Evolutionary conservation across 2,113 vertebrate species (phyloP).

Genomic region (Cyanocitta stelleri): DNA sequence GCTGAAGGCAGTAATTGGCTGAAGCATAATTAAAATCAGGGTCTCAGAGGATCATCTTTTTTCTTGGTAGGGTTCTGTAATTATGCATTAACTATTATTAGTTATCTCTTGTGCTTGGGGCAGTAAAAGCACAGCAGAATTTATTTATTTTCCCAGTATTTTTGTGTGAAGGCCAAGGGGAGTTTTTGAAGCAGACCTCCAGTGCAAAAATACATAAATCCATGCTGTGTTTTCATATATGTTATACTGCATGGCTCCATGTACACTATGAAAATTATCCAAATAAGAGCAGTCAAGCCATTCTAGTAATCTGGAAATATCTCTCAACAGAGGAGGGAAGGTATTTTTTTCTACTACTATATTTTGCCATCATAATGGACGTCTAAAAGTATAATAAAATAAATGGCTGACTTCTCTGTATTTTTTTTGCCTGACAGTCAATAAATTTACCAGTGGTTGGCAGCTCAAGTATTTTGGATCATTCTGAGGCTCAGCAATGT

Average conservation of each 20-base stretch:
- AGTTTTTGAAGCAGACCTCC: neutral
- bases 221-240: neutral
- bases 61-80: neutral
- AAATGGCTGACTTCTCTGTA: neutral
- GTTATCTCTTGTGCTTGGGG: neutral
- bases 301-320: slow-evolving; percentile 28
- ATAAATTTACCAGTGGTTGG: slow-evolving; percentile 37
- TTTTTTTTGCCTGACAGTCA: slow-evolving; percentile 22
- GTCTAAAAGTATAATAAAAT: slow-evolving; percentile 10
- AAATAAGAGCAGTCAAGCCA: neutral
- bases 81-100: neutral
- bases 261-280: neutral
- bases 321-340: neutral
- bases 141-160: neutral
- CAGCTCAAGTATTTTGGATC: slow-evolving; percentile 46
- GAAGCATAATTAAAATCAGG: neutral
- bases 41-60: neutral
- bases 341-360: neutral
- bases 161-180: neutral
- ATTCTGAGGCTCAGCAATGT: neutral
- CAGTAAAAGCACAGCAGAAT: neutral
- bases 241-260: neutral
- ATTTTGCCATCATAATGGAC: neutral
- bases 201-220: neutral
- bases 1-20: neutral